Evolutionary conservation across 2,797 vertebrate genomes (phyloP).

Genomic region (Hydrocynus forskahlii): DNA sequence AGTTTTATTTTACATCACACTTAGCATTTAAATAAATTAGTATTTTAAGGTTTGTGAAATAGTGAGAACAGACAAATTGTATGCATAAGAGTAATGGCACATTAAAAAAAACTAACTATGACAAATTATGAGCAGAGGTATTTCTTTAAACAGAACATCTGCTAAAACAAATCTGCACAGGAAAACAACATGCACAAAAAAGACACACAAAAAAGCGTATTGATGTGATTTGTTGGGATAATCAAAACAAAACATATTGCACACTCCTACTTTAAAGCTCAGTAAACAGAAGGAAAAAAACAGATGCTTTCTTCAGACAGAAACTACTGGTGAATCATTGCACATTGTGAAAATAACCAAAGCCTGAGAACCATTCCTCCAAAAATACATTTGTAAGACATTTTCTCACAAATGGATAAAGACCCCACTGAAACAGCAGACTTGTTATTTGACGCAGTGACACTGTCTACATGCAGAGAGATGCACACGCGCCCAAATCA

Average conservation of each 20-base stretch:
- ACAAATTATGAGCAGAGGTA: too few species aligned
- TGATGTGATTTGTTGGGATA: background rate
- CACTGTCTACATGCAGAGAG: constrained; percentile 27
- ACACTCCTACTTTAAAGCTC: background rate
- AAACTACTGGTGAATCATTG: background rate
- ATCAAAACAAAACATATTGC: background rate
- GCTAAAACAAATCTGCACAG: too few species aligned
- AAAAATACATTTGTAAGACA: background rate
- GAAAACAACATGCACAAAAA: too few species aligned
- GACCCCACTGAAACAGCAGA: constrained; percentile 38
- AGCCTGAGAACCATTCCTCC: background rate
- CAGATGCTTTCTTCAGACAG: background rate
- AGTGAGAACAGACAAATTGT: too few species aligned
- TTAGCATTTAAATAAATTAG: too few species aligned
- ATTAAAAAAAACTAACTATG: too few species aligned
- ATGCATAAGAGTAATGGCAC: too few species aligned
- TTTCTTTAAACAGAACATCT: too few species aligned
- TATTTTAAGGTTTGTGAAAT: too few species aligned
- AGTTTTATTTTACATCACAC: background rate
- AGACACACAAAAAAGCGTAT: too few species aligned
- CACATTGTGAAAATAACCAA: background rate
- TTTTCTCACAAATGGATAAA: constrained; percentile 37
- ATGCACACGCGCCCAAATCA: constrained; percentile 30
- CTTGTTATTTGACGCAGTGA: constrained; percentile 44
- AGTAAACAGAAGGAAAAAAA: background rate